phyloP scores from a whole-genome alignment of 2,797 vertebrate species.

The Poecilia wingei region DNA sequence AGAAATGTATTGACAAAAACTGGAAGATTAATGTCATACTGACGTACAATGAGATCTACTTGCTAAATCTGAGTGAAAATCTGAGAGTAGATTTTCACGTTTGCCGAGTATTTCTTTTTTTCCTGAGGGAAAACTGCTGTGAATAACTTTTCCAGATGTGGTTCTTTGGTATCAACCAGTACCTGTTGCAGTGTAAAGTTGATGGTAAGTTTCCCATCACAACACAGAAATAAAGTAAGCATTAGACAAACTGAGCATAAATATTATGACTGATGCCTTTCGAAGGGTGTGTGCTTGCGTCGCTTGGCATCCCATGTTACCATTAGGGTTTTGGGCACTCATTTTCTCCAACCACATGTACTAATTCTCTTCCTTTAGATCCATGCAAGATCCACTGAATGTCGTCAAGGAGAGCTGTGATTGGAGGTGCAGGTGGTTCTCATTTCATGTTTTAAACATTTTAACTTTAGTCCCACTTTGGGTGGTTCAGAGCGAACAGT shows the following conservation, averaged over 20 bases:
- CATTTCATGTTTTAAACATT: neutral
- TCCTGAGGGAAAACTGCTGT: slow-evolving; percentile 35
- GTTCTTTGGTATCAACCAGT: slow-evolving; percentile 54
- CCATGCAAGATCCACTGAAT: slow-evolving; percentile 18
- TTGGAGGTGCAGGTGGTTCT: slow-evolving; percentile 18
- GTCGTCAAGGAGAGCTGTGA: slow-evolving; percentile 5
- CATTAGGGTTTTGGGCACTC: slow-evolving; percentile 60
- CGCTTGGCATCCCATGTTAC: slow-evolving; percentile 59
- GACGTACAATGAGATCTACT: slow-evolving; percentile 59
- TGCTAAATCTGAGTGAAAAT: slow-evolving; percentile 47
- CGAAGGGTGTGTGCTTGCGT: slow-evolving; percentile 57
- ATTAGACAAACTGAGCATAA: slow-evolving; percentile 53
- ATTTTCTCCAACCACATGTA: slow-evolving; percentile 58
- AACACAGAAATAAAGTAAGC: slow-evolving; percentile 55
- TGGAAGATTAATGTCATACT: slow-evolving; percentile 50
- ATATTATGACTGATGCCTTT: slow-evolving; percentile 77
- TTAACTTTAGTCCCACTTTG: neutral
- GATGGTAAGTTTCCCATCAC: slow-evolving; percentile 30
- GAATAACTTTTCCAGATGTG: slow-evolving; percentile 61
- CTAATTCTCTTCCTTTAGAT: slow-evolving; percentile 44
- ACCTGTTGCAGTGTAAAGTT: slow-evolving; percentile 50
- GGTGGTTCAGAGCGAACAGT: no score
- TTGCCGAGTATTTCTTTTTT: slow-evolving; percentile 31
- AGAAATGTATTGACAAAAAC: slow-evolving; percentile 44
- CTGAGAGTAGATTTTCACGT: slow-evolving; percentile 49